Percentiles rank a stretch among this genome's conserved stretches.
These are phyloP conservation scores for Xylocopa sonorina DNA, from an alignment of 1,140 invertebrate genomes.

Conservation along the genomic window DNA sequence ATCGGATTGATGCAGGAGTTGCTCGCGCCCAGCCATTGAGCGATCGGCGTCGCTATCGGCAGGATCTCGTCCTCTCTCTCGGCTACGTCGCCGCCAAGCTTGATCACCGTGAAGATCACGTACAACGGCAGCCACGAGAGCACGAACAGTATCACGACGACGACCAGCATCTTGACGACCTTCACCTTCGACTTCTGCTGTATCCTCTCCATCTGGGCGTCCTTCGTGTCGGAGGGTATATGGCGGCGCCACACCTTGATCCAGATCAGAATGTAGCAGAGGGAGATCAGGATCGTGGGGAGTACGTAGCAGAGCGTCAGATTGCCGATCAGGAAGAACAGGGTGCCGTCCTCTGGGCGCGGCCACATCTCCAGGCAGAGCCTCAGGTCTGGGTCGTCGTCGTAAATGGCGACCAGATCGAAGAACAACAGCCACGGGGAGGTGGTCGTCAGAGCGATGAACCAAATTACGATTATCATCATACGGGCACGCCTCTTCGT, in stretches of 20 bases:
- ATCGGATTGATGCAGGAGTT: constrained; percentile 99
- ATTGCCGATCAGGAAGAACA: constrained; percentile 95
- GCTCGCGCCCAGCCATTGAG: constrained; percentile 97
- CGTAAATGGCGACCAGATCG: constrained; percentile 89
- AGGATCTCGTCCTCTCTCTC: constrained; percentile 90
- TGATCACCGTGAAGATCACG: constrained; percentile 93
- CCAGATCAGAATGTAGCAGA: constrained; percentile 97
- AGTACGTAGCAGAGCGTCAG: constrained; percentile 95
- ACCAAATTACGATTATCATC: constrained; percentile 96
- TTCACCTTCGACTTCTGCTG: constrained; percentile 96
- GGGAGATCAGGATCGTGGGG: constrained; percentile 93
- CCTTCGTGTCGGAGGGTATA: constrained; percentile 95
- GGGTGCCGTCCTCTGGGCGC: constrained; percentile 87
- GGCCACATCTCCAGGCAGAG: constrained; percentile 95
- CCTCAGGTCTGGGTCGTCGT: constrained; percentile 86
- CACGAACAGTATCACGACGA: constrained; percentile 96
- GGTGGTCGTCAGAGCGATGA: constrained; percentile 91
- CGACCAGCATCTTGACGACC: constrained; percentile 98
- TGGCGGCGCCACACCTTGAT: constrained; percentile 93
- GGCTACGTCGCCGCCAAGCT: constrained; percentile 88
- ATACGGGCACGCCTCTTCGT: constrained; percentile 91
- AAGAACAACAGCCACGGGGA: constrained; percentile 96
- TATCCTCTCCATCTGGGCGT: constrained; percentile 94
- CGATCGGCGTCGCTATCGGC: constrained; percentile 92
- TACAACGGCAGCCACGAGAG: constrained; percentile 97